Evolutionary conservation across 1,140 invertebrate genomes (phyloP), one percentile per base, ranked within the genome.

Genomic region (Aradophagus sp.): DNA sequence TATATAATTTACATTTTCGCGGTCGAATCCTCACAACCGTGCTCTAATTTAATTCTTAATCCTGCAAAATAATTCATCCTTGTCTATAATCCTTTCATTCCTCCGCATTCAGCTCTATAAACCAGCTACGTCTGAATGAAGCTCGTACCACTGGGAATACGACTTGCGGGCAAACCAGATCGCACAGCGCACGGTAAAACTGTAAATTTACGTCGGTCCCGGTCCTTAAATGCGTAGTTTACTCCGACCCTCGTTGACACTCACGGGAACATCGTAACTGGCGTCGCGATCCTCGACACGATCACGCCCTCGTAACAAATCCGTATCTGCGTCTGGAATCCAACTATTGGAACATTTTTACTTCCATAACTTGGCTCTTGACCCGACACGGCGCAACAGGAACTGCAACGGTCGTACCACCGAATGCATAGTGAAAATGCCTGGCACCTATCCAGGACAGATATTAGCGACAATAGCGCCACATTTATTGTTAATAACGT

Each of bases 311-410:
- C 23, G 16, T 45, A 42, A 41, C 29, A 31, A 42, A 42, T 38
- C 14, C 32, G 58, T 31, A 44, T 50, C 14, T 27, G 44, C 29
- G 39, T 34, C 26, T 2, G 10, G 6, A 44, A 35, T 44, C 27
- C 29, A 8, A 12, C 17, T 56, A 63, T 61, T 31, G 48, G 23
- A 27, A 56, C n/a, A 63, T 70, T 45, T 39, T 68, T 53, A 35
- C 32, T 26, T 20, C 19, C 29, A 12, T 45, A 38, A 59, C 26
- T 39, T 63, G 39, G 23, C 50, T 52, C 47, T 72, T 62, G 55
- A 72, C 48, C 55, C 5, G 20, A 50, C 61, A 36, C 45, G 61
- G 66, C 34, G 69, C 69, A 72, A 66, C 69, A 72, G 69, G 61
- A 66, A 66, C 68, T 63, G 47, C 61, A 50, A 44, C 27, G 10